Evolutionary conservation across 2,888 invertebrate genomes (phyloP), one percentile per base, ranked within the genome.

Genomic region (Ephialtes manifestator): DNA sequence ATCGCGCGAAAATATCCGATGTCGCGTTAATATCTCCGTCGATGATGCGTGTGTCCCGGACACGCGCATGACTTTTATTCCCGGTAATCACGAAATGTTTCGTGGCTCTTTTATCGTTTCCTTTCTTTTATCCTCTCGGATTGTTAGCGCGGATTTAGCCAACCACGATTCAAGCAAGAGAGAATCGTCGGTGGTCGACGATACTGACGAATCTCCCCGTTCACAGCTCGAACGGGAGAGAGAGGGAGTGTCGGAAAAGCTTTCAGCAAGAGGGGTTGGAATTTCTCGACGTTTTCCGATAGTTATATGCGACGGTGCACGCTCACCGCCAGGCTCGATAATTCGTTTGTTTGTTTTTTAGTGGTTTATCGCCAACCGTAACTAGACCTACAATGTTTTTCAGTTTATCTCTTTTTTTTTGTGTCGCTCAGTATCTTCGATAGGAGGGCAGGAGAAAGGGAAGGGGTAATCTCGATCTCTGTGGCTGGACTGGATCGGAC

Each of bases 391-490:
- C 70, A 63, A 58, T 13, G 15, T 55, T 53, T 71, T 63, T 63
- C 24, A 4, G 20, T 58, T 58, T 58, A 15, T 60, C 15, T 28
- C 13, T 60, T 15, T 63, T n/a, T 48, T 65, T 51, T 58, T 48
- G 10, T 63, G 63, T 48, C 46, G 11, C 48, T 92, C 88, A 93
- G 87, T 92, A 94, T 89, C 94, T 91, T 86, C 92, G 91, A 81
- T 93, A 93, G 53, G 93, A 93, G 55, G 93, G 88, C 85, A 93
- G 93, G 58, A 93, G 89, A 87, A 92, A 94, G 43, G 94, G 92
- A 83, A 93, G 93, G 43, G 93, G 93, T 85, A 92, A 93, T 81
- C 93, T 90, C 82, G 93, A 91, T 20, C 89, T 85, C 81, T 85
- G 89, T n/a, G 89, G 89, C 75, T 91, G 92, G 53, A 90, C 87